Base-by-base conservation (phyloP, 1,140 invertebrate species). In the Zaprionus capensis region DNA sequence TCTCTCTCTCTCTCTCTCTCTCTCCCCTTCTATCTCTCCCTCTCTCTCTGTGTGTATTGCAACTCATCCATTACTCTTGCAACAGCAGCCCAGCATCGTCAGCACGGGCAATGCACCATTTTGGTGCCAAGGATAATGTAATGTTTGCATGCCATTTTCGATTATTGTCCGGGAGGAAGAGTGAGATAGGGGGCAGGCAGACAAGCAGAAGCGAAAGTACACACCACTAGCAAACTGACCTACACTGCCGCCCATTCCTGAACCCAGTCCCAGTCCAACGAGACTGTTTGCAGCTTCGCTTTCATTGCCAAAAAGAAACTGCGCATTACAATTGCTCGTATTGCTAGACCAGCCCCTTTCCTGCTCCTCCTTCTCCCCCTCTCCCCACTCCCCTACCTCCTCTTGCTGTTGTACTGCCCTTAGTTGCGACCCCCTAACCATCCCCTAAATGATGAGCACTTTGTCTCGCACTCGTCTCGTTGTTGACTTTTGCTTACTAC, bases 401-500 rank as follows among this genome's bases (percentile, higher is more conserved):
- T 31, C 28, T 26, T 22, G 41, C 41, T 46, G 15, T 6, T 26
- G 4, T 46, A 7, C 41, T 14, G 17, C 65, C 63, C 17, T 15
- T 62, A 15, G 36, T 28, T 80, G 72, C 78, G 76, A 55, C 64
- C 62, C 12, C 9, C 24, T 34, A 36, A 36, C 36, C 28, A 15
- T 56, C 51, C 63, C 46, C 28, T 24, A 70, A 74, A 56, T 66
- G 28, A 56, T 66, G 41, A 56, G 17, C 53, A 53, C 71, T 49
- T 71, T 76, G 73, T 71, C 68, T 71, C 68, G 61, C 38, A 53
- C 67, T 61, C 51, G 74, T 66, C 74, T 59, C 72, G 65, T 49
- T 76, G 77, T 73, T 85, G 85, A 90, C 76, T 90, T 82, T 90
- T 85, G 85, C 56, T 75, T 80, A 90, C 85, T 90, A 90, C 85